A percentile compares a stretch with the other conserved stretches of the same genome.
These are phyloP conservation scores for Tetragonula clypearis DNA, from an alignment of 1,140 invertebrate genomes.

Conservation along the genomic window DNA sequence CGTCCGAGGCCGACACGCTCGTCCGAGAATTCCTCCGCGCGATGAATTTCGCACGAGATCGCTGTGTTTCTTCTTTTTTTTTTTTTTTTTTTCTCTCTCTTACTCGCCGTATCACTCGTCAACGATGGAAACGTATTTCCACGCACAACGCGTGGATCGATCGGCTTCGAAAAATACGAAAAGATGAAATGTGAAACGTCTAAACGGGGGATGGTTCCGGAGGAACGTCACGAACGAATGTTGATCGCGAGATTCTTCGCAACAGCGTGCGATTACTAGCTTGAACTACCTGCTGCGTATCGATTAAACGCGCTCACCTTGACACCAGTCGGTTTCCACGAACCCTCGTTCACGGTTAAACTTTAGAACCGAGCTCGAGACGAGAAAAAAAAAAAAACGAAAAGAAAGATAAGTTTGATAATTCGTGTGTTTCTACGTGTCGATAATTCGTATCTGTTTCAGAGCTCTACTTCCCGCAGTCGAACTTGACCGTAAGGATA, in stretches of 20 bases:
- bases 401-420: no score
- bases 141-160: no score
- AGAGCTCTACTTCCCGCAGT: conserved; percentile 79
- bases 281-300: conserved; percentile 69
- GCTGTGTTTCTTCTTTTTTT: no score
- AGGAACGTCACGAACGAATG: background rate
- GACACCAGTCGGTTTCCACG: conserved; percentile 55
- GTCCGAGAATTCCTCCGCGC: background rate
- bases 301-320: conserved; percentile 72
- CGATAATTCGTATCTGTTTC: conserved; percentile 52
- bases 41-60: no score
- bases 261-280: background rate
- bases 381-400: background rate
- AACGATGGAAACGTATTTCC: no score
- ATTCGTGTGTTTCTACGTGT: no score
- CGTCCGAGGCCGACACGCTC: no score
- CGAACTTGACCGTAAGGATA: conserved; percentile 72
- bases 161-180: no score
- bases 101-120: no score
- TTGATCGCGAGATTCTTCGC: background rate
- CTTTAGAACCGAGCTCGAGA: background rate
- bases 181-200: no score
- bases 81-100: no score
- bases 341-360: conserved; percentile 26
- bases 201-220: background rate